Evolutionary conservation across 2,888 invertebrate genomes (phyloP), one percentile per base, ranked within the genome.

Genomic region (Tholera decimalis): DNA sequence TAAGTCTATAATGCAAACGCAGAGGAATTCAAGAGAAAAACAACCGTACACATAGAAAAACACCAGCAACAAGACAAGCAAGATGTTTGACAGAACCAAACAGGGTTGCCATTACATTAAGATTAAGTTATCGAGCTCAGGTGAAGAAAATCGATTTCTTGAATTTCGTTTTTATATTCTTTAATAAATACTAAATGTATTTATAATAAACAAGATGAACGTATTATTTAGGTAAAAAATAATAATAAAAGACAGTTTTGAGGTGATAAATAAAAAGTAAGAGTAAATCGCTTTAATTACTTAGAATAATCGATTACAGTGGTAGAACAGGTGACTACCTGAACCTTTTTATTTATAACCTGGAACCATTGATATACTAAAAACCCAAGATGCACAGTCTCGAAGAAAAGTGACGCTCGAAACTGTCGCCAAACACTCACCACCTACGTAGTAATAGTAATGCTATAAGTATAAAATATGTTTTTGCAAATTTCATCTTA

Each of bases 281-380:
- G 22, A 20, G 22, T 20, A 28, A 49, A 49, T 13, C 30, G 15
- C 8, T 33, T 33, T 33, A 15, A 33, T 33, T 33, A 30, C 18
- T 18, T 30, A 47, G 30, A 28, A 46, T 47, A 28, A 30, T 47
- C 47, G 47, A 47, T 47, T 47, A 47, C 47, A 47, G 18, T 47
- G 28, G 47, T 18, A 47, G 20, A 33, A 49, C 11, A 20, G 20
- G n/a, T 24, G 3, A 33, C 9, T 24, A 15, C 24, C 15, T 22
- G n/a, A 18, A 44, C 15, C 7, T 44, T 44, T 44, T 44, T 44
- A 24, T n/a, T 15, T 15, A 15, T n/a, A n/a, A n/a, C n/a, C n/a
- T n/a, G n/a, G n/a, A n/a, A n/a, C n/a, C n/a, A n/a, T n/a, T n/a
- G n/a, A n/a, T n/a, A n/a, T n/a, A n/a, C n/a, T n/a, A n/a, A n/a